phyloP scores from a whole-genome alignment of 2,888 invertebrate species.

The Anticlea derivata region DNA sequence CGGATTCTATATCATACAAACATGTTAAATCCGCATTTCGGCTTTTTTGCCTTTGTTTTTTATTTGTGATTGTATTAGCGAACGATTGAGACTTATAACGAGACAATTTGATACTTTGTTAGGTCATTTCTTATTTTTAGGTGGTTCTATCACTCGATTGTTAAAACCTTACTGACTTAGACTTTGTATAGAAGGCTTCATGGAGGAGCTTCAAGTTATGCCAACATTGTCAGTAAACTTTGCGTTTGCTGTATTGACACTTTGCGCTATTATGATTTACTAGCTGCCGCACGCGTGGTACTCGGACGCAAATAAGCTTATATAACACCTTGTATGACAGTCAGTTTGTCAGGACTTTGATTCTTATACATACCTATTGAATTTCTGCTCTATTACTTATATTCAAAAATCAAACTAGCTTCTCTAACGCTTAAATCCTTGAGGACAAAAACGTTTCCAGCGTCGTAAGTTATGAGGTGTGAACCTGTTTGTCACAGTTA shows the following conservation, averaged over 20 bases:
- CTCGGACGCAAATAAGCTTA: no score
- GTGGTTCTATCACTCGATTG: conserved; percentile 54
- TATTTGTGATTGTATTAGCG: conserved; percentile 78
- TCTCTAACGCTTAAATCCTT: conserved; percentile 13
- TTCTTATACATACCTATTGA: no score
- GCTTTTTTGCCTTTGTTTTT: conserved; percentile 66
- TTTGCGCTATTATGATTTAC: conserved; percentile 23
- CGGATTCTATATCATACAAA: conserved; percentile 66
- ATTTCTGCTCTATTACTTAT: conserved; percentile 7
- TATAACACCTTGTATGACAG: no score
- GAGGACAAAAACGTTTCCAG: conserved; percentile 5
- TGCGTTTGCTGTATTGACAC: conserved; percentile 27
- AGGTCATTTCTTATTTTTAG: conserved; percentile 78
- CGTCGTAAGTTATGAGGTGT: conserved; percentile 38
- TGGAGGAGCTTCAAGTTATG: conserved; percentile 25
- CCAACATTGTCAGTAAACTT: conserved; percentile 28
- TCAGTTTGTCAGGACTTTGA: no score
- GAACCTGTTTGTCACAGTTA: conserved; percentile 50
- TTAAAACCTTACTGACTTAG: conserved; percentile 59
- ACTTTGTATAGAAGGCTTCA: conserved; percentile 43
- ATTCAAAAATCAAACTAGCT: not conserved
- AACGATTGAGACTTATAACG: conserved; percentile 76
- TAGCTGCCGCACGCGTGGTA: no score
- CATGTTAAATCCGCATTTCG: conserved; percentile 76
- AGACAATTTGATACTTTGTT: conserved; percentile 73